A percentile compares a stretch with the other conserved stretches of the same genome.
Evolutionary conservation across 2,888 invertebrate genomes (phyloP).

Genomic region (Zhuqinia jingwanae): DNA sequence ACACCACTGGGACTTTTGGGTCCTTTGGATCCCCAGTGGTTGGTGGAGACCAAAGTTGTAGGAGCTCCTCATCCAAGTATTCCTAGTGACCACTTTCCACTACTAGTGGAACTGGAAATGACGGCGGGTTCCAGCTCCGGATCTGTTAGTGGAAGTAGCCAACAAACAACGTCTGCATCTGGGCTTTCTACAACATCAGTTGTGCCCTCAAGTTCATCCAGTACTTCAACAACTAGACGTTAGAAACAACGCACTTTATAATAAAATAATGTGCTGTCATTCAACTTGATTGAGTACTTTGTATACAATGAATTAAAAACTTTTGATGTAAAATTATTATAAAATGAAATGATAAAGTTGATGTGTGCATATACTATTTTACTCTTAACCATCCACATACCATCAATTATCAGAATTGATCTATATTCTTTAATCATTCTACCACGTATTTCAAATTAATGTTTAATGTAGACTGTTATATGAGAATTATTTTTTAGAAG

Average conservation of each 20-base stretch:
- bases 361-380: too few species aligned
- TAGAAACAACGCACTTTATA: too few species aligned
- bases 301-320: not conserved
- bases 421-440: not conserved
- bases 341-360: not conserved
- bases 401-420: not conserved
- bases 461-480: not conserved
- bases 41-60: slow-evolving; percentile 96
- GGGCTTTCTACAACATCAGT: slow-evolving; percentile 53
- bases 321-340: not conserved
- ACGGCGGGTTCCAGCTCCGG: slow-evolving; percentile 50
- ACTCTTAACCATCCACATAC: slow-evolving; percentile 15
- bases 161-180: slow-evolving; percentile 31
- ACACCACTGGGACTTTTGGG: slow-evolving; percentile 96
- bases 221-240: slow-evolving; percentile 60
- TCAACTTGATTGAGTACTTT: not conserved
- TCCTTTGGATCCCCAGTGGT: slow-evolving; percentile 95
- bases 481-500: too few species aligned
- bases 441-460: too few species aligned
- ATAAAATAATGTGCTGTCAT: too few species aligned
- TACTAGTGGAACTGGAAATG: slow-evolving; percentile 67
- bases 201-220: slow-evolving; percentile 62
- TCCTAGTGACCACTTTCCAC: slow-evolving; percentile 82
- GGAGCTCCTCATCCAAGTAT: slow-evolving; percentile 99
- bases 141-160: slow-evolving; percentile 32